Evolutionary conservation across 2,113 vertebrate genomes (phyloP).

Genomic region (Dipodomys merriami): DNA sequence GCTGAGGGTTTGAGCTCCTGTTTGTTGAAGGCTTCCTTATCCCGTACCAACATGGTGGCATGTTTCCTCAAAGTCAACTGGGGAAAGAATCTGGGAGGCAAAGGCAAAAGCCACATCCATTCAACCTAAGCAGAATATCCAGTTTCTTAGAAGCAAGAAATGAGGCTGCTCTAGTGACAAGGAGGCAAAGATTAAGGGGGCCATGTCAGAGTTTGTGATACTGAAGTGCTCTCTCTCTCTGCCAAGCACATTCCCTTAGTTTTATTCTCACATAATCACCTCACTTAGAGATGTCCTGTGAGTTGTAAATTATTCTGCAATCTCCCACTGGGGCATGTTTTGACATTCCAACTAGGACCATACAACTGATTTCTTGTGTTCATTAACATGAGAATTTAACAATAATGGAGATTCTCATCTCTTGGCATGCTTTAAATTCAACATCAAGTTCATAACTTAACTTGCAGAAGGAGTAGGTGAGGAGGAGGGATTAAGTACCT

Average conservation of each 20-base stretch:
- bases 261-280: not conserved
- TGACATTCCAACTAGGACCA: constrained; percentile 36
- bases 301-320: constrained; percentile 9
- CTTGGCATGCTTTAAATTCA: constrained; percentile 2
- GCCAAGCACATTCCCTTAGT: not conserved
- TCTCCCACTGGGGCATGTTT: not conserved
- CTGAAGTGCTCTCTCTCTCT: not conserved
- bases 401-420: not conserved
- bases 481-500: constrained; percentile 22
- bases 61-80: not conserved
- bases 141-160: not conserved
- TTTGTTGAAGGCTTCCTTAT: not conserved
- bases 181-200: not conserved
- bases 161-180: not conserved
- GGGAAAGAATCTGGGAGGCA: not conserved
- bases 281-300: not conserved
- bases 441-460: constrained; percentile 27
- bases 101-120: not conserved
- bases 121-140: not conserved
- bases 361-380: constrained; percentile 3
- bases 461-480: constrained; percentile 29
- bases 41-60: not conserved
- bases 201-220: not conserved
- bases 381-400: constrained; percentile 34
- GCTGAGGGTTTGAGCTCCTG: not conserved